Percentiles rank a stretch among this genome's conserved stretches.
Evolutionary conservation across 2,113 vertebrate species (phyloP).

Genomic region (Saimiri boliviensis): DNA sequence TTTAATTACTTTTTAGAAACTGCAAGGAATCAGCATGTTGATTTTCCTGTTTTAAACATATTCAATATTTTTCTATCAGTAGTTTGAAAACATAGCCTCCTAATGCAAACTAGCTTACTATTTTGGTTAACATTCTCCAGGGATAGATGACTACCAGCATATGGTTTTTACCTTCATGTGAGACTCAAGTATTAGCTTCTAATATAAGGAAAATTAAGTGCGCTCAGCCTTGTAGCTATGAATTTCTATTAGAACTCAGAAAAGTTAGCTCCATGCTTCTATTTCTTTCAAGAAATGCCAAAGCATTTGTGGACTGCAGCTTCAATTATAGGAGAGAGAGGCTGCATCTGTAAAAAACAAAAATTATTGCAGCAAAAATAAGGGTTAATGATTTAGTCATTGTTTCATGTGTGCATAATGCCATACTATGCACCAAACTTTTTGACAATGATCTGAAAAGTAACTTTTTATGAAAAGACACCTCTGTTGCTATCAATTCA

Average conservation of each 20-base stretch:
- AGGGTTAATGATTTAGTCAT: constrained; percentile 18
- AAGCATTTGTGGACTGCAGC: not conserved
- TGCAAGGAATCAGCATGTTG: not conserved
- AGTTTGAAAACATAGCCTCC: constrained; percentile 26
- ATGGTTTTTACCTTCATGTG: constrained; percentile 63
- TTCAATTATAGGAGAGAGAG: constrained; percentile 35
- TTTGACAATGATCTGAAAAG: not conserved
- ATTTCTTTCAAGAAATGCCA: constrained; percentile 61
- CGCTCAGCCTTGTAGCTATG: constrained; percentile 52
- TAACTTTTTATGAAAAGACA: not conserved
- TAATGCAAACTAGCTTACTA: constrained; percentile 54
- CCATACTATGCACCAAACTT: not conserved
- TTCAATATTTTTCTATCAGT: not conserved
- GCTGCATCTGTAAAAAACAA: not conserved
- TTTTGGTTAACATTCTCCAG: constrained; percentile 41
- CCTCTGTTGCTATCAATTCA: not conserved
- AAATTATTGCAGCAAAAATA: constrained; percentile 52
- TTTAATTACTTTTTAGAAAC: constrained; percentile 37
- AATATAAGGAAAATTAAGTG: constrained; percentile 75
- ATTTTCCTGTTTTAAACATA: not conserved
- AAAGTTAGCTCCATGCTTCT: constrained; percentile 54
- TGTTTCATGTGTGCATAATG: not conserved
- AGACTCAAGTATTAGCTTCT: constrained; percentile 57
- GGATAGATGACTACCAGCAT: constrained; percentile 57
- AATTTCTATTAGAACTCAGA: constrained; percentile 68